These are phyloP conservation scores for Ianthella basta DNA, from an alignment of 37 sponge, comb jelly and placozoan species.

Conservation along the genomic window DNA sequence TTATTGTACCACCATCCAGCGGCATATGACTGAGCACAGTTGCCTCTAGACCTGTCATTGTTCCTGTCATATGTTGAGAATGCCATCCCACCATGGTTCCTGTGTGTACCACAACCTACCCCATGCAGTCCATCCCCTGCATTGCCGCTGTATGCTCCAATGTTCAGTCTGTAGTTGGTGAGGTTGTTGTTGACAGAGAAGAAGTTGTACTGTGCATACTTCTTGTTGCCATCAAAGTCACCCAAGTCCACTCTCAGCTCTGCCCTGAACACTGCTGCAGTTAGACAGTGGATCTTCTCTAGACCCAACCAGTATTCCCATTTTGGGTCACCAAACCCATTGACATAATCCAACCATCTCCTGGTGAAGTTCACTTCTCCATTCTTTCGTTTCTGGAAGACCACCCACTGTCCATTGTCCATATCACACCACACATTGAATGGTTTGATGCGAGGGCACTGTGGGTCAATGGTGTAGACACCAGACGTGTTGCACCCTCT, in stretches of 20 bases:
- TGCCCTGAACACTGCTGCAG: not conserved
- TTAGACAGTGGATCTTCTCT: conserved; percentile 9
- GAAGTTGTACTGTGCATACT: conserved; percentile 8
- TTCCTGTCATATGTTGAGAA: not conserved
- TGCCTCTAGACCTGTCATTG: no score
- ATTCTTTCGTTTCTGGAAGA: conserved; percentile 10
- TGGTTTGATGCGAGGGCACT: conserved; percentile 16
- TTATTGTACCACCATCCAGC: conserved; percentile 34
- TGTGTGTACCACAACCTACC: no score
- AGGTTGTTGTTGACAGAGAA: not conserved
- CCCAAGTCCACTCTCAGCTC: conserved; percentile 27
- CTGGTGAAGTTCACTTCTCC: not conserved
- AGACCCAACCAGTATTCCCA: not conserved
- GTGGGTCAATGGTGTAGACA: conserved; percentile 9
- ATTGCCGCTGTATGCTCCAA: conserved; percentile 26
- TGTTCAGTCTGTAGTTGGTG: conserved; percentile 12
- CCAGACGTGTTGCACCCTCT: not conserved
- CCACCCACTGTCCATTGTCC: conserved; percentile 16
- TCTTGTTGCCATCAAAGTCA: not conserved
- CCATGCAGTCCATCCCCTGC: conserved; percentile 26
- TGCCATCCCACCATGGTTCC: no score
- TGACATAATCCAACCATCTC: not conserved
- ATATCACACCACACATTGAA: conserved; percentile 27
- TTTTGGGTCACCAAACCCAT: conserved; percentile 21
- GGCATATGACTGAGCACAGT: conserved; percentile 5